Evolutionary conservation across 2,797 vertebrate species (phyloP).

Genomic region (Manis pentadactyla): DNA sequence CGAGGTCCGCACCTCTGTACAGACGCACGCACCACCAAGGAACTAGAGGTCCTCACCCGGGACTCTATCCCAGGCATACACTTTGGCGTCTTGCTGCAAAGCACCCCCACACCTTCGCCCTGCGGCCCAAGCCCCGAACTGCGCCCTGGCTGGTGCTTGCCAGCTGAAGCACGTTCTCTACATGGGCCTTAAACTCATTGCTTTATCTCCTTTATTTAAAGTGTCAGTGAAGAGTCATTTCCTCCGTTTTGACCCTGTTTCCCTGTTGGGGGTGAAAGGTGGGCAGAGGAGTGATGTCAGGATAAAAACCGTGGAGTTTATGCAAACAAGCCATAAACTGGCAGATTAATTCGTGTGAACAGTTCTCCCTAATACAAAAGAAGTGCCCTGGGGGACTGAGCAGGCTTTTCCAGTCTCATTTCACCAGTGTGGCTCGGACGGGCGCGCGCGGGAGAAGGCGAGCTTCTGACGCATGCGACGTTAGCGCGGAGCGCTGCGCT

Average conservation of each 20-base stretch:
- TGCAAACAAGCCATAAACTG: slow-evolving; percentile 7
- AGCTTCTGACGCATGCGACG: background rate
- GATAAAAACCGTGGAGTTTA: slow-evolving; percentile 24
- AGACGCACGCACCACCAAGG: background rate
- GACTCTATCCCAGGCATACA: background rate
- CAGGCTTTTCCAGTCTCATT: background rate
- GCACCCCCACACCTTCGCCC: background rate
- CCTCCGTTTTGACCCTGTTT: slow-evolving; percentile 8
- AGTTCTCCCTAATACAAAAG: background rate
- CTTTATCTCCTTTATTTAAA: background rate
- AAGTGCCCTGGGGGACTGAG: background rate
- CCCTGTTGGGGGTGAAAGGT: background rate
- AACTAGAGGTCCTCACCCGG: rapidly evolving
- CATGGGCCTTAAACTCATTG: background rate
- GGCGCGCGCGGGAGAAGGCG: rapidly evolving
- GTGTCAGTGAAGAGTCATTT: background rate
- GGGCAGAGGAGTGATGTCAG: background rate
- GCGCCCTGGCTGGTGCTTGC: background rate
- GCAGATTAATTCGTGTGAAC: background rate
- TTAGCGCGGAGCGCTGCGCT: background rate
- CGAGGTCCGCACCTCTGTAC: background rate
- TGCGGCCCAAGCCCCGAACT: background rate
- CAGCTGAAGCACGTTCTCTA: background rate
- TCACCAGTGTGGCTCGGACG: background rate
- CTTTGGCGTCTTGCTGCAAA: rapidly evolving